Conservation (phyloP, 2,888 invertebrate species). For the Dastarcus helophoroides region DNA sequence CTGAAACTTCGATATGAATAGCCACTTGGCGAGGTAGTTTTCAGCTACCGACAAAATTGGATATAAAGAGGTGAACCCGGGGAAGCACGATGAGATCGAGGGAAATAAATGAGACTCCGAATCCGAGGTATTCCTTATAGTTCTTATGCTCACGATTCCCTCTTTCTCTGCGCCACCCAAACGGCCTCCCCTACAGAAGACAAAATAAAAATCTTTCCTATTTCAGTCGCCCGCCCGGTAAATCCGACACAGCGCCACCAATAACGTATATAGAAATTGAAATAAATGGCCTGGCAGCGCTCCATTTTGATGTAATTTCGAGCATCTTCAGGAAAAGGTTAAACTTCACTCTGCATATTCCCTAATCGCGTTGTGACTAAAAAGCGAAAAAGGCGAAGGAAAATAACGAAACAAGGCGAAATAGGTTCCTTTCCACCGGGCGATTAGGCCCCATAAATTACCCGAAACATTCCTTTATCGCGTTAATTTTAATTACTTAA, state of each 20-base stretch:
- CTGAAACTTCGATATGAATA: slow-evolving; percentile 27
- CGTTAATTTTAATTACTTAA: too few relatives aligned
- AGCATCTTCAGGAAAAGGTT: too few relatives aligned
- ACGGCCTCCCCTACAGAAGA: too few relatives aligned
- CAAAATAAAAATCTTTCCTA: slow-evolving; percentile 33
- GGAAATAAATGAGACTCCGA: slow-evolving; percentile 28
- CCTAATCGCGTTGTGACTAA: too few relatives aligned
- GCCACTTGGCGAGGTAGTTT: slow-evolving; percentile 24
- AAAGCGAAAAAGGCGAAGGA: too few relatives aligned
- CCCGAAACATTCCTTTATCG: too few relatives aligned
- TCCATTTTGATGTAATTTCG: too few relatives aligned
- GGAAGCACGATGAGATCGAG: slow-evolving; percentile 22
- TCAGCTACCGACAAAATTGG: slow-evolving; percentile 23
- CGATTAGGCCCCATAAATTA: too few relatives aligned
- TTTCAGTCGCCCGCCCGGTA: slow-evolving; percentile 26
- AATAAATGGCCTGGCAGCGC: slow-evolving; percentile 28
- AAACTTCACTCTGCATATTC: too few relatives aligned
- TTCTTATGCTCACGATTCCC: slow-evolving; percentile 26
- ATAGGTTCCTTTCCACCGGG: too few relatives aligned
- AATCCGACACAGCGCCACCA: slow-evolving; percentile 23
- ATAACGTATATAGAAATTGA: slow-evolving; percentile 31
- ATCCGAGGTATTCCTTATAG: slow-evolving; percentile 28
- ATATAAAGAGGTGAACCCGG: slow-evolving; percentile 18
- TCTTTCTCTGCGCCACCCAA: slow-evolving; percentile 22
- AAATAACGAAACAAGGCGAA: too few relatives aligned